phyloP scores from a whole-genome alignment of 2,113 vertebrate species.

The Oryzias curvinotus region DNA sequence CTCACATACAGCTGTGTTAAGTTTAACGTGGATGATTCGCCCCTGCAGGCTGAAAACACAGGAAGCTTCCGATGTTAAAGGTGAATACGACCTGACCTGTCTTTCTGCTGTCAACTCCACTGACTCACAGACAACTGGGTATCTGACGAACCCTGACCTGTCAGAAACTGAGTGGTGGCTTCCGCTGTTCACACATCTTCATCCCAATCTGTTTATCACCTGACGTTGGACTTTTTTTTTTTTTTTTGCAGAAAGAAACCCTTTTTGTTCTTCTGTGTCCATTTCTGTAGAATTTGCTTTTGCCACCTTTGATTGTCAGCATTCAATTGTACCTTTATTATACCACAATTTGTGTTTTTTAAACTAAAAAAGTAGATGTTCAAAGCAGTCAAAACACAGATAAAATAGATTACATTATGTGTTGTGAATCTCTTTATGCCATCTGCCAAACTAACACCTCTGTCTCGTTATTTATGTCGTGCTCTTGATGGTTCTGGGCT shows the following conservation, averaged over 20 bases:
- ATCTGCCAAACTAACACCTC: too few species aligned
- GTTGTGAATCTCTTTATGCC: too few species aligned
- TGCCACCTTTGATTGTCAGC: too few species aligned
- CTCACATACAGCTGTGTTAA: not conserved
- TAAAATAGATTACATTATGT: too few species aligned
- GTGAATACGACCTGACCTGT: constrained; percentile 42
- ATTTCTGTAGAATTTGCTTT: too few species aligned
- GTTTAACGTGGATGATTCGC: constrained; percentile 9
- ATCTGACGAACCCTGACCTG: constrained; percentile 23
- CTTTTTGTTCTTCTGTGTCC: too few species aligned
- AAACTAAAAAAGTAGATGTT: too few species aligned
- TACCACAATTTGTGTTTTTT: too few species aligned
- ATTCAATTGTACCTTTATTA: too few species aligned
- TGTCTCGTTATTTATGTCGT: too few species aligned
- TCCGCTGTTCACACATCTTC: constrained; percentile 22
- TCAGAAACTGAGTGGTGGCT: constrained; percentile 18
- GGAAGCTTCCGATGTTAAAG: constrained; percentile 15
- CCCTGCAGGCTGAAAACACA: constrained; percentile 15
- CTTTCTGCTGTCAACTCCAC: constrained; percentile 5
- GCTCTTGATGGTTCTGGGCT: too few species aligned
- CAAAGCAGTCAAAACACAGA: too few species aligned
- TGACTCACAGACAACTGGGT: constrained; percentile 50
- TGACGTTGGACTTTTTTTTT: not conserved
- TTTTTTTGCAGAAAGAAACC: not conserved
- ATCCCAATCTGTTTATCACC: constrained; percentile 31